Base-by-base conservation (phyloP, 2,888 invertebrate species). In the Cyaniris semiargus region DNA sequence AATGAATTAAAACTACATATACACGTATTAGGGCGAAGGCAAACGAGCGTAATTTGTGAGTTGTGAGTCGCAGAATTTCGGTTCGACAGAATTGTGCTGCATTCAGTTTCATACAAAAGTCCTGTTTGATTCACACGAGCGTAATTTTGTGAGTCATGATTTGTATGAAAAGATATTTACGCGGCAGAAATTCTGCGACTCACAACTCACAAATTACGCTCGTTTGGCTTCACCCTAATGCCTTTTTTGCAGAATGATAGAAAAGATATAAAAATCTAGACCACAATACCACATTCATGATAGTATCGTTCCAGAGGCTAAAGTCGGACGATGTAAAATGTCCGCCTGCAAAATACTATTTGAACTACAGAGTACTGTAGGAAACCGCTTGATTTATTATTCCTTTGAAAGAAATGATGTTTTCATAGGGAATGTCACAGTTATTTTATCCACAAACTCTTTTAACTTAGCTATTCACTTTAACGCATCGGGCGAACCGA, bases 371-470 rank as follows among this genome's bases (percentile, higher is more conserved):
- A 66, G 31, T 66, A 66, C 66, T 66, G 23, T 66, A 66, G 31
- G 27, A 66, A 66, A 66, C 66, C 66, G 27, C 66, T 15, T 66
- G 66, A 66, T 66, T 66, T 66, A 27, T 66, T 66, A 66, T 66
- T 66, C 66, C 66, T 66, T 66, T 66, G 66, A 66, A 66, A 66
- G 23, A 66, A 66, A 66, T 66, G 27, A 66, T 66, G 27, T 66
- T 66, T 66, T 66, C 66, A 66, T 66, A 27, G 27, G 18, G 27
- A 27, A 66, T 31, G 66, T 66, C 66, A 66, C 66, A 27, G 66
- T 66, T 31, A 66, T 27, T 66, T 31, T 18, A 66, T 27, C 66
- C 27, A 31, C 27, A 66, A 27, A 31, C 60, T 66, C 23, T 66
- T 66, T 66, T 27, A 66, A 66, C 27, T 66, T 66, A 66, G 18